A percentile compares a stretch with the other conserved stretches of the same genome.
phyloP scores from a whole-genome alignment of 2,797 vertebrate genomes.

The Chelonia mydas region DNA sequence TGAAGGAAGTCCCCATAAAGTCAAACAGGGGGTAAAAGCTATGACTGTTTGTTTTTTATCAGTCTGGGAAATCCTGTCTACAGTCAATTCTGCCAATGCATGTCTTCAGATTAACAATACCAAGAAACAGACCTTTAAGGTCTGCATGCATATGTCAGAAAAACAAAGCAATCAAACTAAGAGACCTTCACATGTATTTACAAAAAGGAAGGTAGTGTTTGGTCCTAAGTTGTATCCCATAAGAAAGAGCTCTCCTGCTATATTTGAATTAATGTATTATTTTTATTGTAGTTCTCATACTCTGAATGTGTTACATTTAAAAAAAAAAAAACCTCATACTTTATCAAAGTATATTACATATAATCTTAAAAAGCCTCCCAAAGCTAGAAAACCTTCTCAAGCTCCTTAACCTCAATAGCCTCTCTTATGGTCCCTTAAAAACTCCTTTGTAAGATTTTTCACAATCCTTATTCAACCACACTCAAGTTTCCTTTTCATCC shows the following conservation, averaged over 20 bases:
- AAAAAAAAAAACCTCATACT: rapidly evolving
- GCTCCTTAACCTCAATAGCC: not conserved
- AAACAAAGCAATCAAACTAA: not conserved
- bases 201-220: not conserved
- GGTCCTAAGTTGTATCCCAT: not conserved
- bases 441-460: not conserved
- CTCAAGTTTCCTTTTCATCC: not conserved
- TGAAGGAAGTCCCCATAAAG: not conserved
- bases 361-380: not conserved
- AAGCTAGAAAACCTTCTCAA: not conserved
- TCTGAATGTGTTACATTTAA: too few species aligned
- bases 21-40: not conserved
- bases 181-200: not conserved
- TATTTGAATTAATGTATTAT: not conserved
- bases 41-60: not conserved
- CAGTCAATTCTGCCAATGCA: not conserved
- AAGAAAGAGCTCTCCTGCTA: not conserved
- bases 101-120: not conserved
- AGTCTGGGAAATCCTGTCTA: not conserved
- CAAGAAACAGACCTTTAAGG: not conserved
- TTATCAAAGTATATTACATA: not conserved
- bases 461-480: not conserved
- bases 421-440: not conserved
- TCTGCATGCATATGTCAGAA: not conserved
- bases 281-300: not conserved